Evolutionary conservation across 2,113 vertebrate genomes (phyloP), one percentile per base, ranked within the genome.

Genomic region (Tetrao urogallus): DNA sequence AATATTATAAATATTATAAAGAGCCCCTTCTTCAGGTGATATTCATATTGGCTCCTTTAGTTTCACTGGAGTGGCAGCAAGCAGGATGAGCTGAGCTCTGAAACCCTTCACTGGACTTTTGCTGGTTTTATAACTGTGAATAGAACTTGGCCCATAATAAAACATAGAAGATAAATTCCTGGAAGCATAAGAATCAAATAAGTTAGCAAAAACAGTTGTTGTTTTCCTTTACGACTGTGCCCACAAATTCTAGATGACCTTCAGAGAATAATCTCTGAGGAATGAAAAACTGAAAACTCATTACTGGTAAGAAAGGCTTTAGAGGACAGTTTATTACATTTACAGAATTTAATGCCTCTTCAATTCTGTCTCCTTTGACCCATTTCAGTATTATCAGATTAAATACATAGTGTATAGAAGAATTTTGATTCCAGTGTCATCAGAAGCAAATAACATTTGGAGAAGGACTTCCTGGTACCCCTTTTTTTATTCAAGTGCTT

Each of bases 321-420:
- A 80, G 64, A 94, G 52, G 32, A 82, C n/a, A 71, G 45, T 93
- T 92, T 95, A 94, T 97, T 96, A 89, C 71, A 57, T 97, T 96
- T 96, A 64, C 52, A 73, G 81, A 91, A 96, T 61, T 81, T 80
- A 96, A 96, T 93, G 66, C 85, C 60, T 80, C 79, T 96, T 91
- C 84, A 89, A 7, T 94, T 93, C 84, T 86, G 22, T 92, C 67
- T 91, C 87, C 80, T 95, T 72, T 89, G 90, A 91, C 82, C 74
- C 12, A 0, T 87, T 89, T 34, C 87, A 85, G 60, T 78, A 93
- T 91, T 90, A 92, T 86, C 76, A 71, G 94, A 94, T 92, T 92
- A 96, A 96, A 94, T 61, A 54, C 42, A 66, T 74, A 81, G 84
- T 84, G 5, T 60, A 75, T n/a, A 71, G 72, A 73, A 92, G 38